Base-by-base conservation (phyloP, 2,113 vertebrate species). In the Sinocyclocheilus rhinocerous region DNA sequence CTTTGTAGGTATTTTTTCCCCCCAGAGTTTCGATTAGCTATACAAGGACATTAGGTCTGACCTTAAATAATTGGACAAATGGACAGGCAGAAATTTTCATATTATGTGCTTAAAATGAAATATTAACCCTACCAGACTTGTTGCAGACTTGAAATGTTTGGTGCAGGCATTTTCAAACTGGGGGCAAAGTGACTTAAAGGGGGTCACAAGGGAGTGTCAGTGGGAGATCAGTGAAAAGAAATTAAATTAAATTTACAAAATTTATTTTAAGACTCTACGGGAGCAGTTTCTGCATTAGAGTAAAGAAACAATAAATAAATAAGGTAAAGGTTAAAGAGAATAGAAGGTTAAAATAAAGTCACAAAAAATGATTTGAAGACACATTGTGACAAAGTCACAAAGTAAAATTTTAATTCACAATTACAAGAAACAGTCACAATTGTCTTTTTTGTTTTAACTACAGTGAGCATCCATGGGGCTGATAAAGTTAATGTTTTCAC, bases 1-100 rank as follows among this genome's bases (percentile, higher is more conserved):
- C 45, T 70, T 33, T 36, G 65, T 33, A 8, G 65, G 36, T 52
- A 48, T 2, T 67, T 85, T 81, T 85, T 81, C 20, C 39, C 36
- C 36, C 26, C 15, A 48, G 26, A 73, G 39, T 48, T 80, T 69
- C 20, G 6, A 50, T 76, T 36, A 26, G 63, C 26, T 67, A 67
- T 24, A 69, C 45, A 48, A 48, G 33, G 67, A 84, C 10, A 0
- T 52, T 45, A 12, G 20, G 26, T 50, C 45, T 12, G 45, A 48
- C 13, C 26, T 69, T 36, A 18, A 69, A 36, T 55, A 36, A 18
- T 33, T 33, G 26, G 15, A 6, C 65, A 69, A 69, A 69, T 1
- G 7, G n/a, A 16, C 45, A 76, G 39, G 50, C 11, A 33, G 3
- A 55, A 1, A 55, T 18, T 18, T 48, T 50, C 15, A 50, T 15